These are phyloP conservation scores for Drosophila tsacasi DNA, from an alignment of 1,140 invertebrate genomes.

Conservation along the genomic window DNA sequence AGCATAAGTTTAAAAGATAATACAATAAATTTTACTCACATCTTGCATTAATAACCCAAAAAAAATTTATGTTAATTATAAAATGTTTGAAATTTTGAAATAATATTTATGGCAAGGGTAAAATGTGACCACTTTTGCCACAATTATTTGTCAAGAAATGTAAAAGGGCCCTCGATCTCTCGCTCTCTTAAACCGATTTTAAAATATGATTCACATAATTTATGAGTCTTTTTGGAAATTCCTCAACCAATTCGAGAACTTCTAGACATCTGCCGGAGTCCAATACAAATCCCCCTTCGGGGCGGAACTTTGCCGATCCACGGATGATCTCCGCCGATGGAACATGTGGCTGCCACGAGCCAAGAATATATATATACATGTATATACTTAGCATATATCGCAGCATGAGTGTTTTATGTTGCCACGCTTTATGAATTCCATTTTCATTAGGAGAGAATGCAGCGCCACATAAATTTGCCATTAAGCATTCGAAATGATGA, in stretches of 20 bases:
- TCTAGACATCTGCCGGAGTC: slow-evolving; percentile 18
- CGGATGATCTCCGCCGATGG: slow-evolving; percentile 1
- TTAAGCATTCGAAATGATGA: slow-evolving; percentile 47
- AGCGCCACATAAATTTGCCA: slow-evolving; percentile 67
- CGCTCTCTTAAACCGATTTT: background rate
- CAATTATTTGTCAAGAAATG: slow-evolving; percentile 8
- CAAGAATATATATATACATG: slow-evolving; percentile 2
- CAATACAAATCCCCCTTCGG: slow-evolving; percentile 2
- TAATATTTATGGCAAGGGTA: slow-evolving; percentile 6
- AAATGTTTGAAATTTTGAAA: background rate
- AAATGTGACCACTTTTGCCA: slow-evolving; percentile 9
- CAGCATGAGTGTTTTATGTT: slow-evolving; percentile 44
- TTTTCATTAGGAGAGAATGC: slow-evolving; percentile 64
- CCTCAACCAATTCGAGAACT: slow-evolving; percentile 10
- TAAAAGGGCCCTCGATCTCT: slow-evolving; percentile 2
- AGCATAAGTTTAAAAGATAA: too few species aligned
- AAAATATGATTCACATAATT: slow-evolving; percentile 52
- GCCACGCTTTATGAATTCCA: slow-evolving; percentile 55
- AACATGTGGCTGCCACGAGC: slow-evolving; percentile 57
- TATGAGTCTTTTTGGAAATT: slow-evolving; percentile 23
- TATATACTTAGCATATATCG: background rate
- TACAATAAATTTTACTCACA: background rate
- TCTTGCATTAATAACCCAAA: background rate
- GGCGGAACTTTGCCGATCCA: slow-evolving; percentile 18
- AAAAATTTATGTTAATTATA: slow-evolving; percentile 1